Evolutionary conservation across 2,113 vertebrate species (phyloP).

Genomic region (Vidua macroura): DNA sequence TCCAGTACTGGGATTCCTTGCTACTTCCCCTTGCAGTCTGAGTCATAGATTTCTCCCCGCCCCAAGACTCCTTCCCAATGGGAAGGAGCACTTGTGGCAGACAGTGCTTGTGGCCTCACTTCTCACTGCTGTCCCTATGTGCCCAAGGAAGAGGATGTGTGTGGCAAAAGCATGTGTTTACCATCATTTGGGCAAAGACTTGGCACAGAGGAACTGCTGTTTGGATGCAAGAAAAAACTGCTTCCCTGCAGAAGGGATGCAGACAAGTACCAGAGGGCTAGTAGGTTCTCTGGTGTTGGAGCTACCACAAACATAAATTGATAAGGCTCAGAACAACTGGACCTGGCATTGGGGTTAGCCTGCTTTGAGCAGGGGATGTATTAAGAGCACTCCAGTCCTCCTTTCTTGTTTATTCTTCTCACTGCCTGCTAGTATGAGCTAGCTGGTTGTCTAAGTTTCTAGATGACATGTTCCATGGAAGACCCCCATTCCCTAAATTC

Average conservation of each 20-base stretch:
- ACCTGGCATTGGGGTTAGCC: background rate
- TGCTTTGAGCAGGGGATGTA: background rate
- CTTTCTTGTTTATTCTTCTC: background rate
- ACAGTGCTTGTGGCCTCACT: accelerated
- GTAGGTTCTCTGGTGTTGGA: background rate
- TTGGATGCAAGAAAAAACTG: background rate
- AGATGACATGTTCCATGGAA: background rate
- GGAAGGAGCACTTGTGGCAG: too few relatives aligned
- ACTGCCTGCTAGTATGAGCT: background rate
- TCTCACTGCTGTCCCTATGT: background rate
- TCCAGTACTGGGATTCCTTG: background rate
- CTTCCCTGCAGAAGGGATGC: background rate
- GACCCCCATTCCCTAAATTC: background rate
- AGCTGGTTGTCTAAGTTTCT: background rate
- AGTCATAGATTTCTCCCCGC: accelerated
- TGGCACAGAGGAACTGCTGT: background rate
- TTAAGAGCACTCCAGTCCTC: background rate
- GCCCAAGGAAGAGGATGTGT: background rate
- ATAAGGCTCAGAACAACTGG: background rate
- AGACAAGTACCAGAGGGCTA: background rate
- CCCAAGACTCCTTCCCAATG: background rate
- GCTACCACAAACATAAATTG: background rate
- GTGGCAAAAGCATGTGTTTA: accelerated
- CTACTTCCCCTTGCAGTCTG: background rate
- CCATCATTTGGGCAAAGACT: background rate